phyloP scores from a whole-genome alignment of 1,140 invertebrate species.

The Pogonomyrmex barbatus region DNA sequence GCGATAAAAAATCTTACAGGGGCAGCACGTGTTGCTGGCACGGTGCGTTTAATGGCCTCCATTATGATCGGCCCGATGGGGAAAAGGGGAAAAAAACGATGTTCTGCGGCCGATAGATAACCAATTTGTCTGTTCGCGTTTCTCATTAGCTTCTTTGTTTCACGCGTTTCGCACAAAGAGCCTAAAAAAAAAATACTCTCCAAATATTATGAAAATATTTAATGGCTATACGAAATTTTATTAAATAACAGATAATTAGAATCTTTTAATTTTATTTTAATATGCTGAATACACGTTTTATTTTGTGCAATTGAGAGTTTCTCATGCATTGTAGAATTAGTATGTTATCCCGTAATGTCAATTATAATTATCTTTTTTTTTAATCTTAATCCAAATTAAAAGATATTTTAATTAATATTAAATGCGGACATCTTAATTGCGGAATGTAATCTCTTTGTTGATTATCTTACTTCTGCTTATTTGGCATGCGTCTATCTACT shows the following conservation, averaged over 20 bases:
- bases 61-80: slow-evolving; percentile 73
- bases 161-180: neutral
- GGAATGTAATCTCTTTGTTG: slow-evolving; percentile 22
- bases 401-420: neutral
- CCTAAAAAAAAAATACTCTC: neutral
- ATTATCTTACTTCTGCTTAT: slow-evolving; percentile 32
- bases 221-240: too few species aligned
- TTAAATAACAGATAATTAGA: neutral
- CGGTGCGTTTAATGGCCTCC: slow-evolving; percentile 79
- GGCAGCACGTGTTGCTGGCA: slow-evolving; percentile 79
- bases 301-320: neutral
- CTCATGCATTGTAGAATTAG: neutral
- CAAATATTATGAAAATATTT: slow-evolving; percentile 3
- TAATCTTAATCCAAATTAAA: neutral
- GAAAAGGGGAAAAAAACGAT: slow-evolving; percentile 40
- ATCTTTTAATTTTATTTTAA: neutral
- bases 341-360: neutral
- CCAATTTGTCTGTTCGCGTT: slow-evolving; percentile 76
- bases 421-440: neutral
- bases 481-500: neutral
- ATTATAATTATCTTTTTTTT: neutral
- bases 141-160: slow-evolving; percentile 42
- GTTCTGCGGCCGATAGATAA: slow-evolving; percentile 79
- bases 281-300: neutral
- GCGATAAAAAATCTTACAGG: slow-evolving; percentile 78